These are phyloP conservation scores for Thereva nobilitata DNA, from an alignment of 2,888 invertebrate species.

Conservation along the genomic window DNA sequence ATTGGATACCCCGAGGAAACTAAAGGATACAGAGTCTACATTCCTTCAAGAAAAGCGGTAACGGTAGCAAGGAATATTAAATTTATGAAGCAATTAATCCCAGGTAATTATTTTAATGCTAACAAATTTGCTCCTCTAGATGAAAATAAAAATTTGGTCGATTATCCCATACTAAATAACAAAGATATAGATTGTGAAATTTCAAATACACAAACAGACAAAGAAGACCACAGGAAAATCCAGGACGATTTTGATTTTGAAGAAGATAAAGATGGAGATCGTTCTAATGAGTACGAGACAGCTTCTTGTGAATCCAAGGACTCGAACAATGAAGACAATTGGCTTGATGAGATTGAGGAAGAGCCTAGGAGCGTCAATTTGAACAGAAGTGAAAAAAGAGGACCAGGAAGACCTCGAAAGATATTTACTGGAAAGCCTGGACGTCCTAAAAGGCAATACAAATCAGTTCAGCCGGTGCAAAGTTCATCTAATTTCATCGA, in stretches of 20 bases:
- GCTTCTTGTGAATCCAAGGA: conserved; percentile 12
- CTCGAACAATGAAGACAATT: background rate
- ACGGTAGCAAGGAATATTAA: background rate
- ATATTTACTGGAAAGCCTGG: conserved; percentile 40
- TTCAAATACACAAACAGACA: too few species aligned
- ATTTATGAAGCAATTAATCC: background rate
- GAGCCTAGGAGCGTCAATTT: too few species aligned
- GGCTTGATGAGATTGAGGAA: conserved; percentile 7
- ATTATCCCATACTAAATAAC: conserved; percentile 3
- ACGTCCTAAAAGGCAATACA: conserved; percentile 40
- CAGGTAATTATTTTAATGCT: background rate
- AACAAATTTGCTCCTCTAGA: conserved; percentile 4
- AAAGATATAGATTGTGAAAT: background rate
- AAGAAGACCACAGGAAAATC: background rate
- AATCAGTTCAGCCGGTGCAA: conserved; percentile 12
- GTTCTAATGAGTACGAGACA: conserved; percentile 4
- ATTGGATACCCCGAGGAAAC: conserved; percentile 6
- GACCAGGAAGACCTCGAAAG: conserved; percentile 38
- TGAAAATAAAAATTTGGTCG: background rate
- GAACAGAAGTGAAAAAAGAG: too few species aligned
- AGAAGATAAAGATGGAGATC: background rate
- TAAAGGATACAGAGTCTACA: conserved; percentile 8
- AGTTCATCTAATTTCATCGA: conserved; percentile 1
- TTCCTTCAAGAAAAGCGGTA: conserved; percentile 8
- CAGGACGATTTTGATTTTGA: background rate